Percentiles rank a stretch among this genome's conserved stretches.
These are phyloP conservation scores for Oryzias celebensis DNA, from an alignment of 2,113 vertebrate species.

Conservation along the genomic window DNA sequence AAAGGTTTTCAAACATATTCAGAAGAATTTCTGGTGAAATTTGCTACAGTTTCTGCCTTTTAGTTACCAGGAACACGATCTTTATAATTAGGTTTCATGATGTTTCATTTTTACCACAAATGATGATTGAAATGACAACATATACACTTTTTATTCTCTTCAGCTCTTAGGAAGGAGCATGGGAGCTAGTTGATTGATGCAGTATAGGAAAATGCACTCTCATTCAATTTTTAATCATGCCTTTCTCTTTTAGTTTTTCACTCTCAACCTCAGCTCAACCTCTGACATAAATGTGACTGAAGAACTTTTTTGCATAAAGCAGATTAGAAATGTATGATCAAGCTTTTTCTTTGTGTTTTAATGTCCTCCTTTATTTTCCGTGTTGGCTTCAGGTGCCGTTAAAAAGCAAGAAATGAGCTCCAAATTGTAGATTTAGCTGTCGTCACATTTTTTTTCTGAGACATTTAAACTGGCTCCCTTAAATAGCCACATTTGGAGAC, in stretches of 20 bases:
- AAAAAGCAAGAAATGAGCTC: constrained; percentile 6
- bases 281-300: constrained; percentile 17
- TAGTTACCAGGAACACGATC: no score
- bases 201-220: constrained; percentile 61
- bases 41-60: no score
- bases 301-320: constrained; percentile 22
- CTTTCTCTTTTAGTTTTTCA: constrained; percentile 17
- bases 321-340: constrained; percentile 22
- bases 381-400: constrained; percentile 6
- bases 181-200: constrained; percentile 42
- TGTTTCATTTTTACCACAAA: no score
- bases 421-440: constrained; percentile 24
- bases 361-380: constrained; percentile 5
- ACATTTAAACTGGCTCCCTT: constrained; percentile 12
- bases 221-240: constrained; percentile 65
- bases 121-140: no score
- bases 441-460: constrained; percentile 23
- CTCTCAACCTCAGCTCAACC: constrained; percentile 37
- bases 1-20: background rate
- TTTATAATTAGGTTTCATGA: no score
- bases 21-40: no score
- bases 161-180: constrained; percentile 21
- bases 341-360: constrained; percentile 2
- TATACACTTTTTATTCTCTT: no score
- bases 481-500: constrained; percentile 34